Evolutionary conservation across 2,888 invertebrate species (phyloP), one percentile per base, ranked within the genome.

Genomic region (Apamea anceps): DNA sequence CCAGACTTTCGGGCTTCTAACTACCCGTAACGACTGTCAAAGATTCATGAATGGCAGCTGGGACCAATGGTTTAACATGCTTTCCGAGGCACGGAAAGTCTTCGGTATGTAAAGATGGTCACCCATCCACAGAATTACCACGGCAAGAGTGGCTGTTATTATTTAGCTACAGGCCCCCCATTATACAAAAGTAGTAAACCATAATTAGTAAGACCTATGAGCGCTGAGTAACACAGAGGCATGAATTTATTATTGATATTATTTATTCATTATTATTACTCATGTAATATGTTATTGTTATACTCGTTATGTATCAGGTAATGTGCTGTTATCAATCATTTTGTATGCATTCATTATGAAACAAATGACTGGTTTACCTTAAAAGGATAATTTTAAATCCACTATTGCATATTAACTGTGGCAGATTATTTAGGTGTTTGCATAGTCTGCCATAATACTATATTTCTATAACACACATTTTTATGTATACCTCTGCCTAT

Each of bases 331-430:
- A 81, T 67, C 51, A 45, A 2, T 60, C 12, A 72, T 72, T 80
- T n/a, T 80, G 32, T 37, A 81, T 81, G 37, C 37, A 81, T 4
- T 67, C 60, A 66, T 74, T 60, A 66, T 42, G 18, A 60, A 74
- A 60, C 3, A 0, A 42, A 45, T 54, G 15, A 12, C 51, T 72
- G 62, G 42, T 54, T 63, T 45, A 80, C 72, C 79, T 15, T 54
- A 54, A 13, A 28, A 32, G 32, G n/a, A 79, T 63, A 15, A 62
- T 78, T 71, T 71, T 51, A 63, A 62, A 32, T 45, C 18, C 15
- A 18, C 10, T 42, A 15, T 42, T 0, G 1, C 42, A 71, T 48
- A 13, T 32, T 12, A n/a, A 79, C 45, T 3, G 15, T 62, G 2
- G 1, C 12, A 62, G 13, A 62, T 51, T 80, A 21, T 72, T 48